Evolutionary conservation across 2,888 invertebrate genomes (phyloP).

Genomic region (Beris chalybata): DNA sequence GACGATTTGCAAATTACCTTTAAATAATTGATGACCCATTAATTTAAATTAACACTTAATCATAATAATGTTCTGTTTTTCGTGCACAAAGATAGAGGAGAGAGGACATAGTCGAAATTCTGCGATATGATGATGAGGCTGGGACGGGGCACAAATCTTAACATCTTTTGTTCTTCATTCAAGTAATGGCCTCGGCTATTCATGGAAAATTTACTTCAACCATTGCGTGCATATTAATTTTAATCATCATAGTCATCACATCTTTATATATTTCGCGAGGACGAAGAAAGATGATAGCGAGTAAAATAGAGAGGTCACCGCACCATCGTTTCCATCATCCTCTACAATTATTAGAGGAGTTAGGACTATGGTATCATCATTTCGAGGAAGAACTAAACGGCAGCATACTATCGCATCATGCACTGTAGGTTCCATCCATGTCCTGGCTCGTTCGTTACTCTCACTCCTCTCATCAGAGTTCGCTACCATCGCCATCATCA

Average conservation of each 20-base stretch:
- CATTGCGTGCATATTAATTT: constrained; percentile 28
- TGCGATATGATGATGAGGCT: too few species aligned
- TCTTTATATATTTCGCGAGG: neutral
- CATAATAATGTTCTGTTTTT: constrained; percentile 28
- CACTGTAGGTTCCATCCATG: neutral
- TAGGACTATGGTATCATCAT: too few species aligned
- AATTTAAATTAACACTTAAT: constrained; percentile 32
- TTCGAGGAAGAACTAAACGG: too few species aligned
- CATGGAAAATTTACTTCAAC: constrained; percentile 12
- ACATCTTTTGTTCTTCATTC: constrained; percentile 27
- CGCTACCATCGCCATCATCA: constrained; percentile 4
- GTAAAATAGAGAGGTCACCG: neutral
- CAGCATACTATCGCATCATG: neutral
- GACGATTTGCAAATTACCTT: constrained; percentile 30
- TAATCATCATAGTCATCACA: constrained; percentile 24
- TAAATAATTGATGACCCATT: constrained; percentile 30
- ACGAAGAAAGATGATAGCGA: constrained; percentile 2
- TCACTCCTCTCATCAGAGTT: neutral
- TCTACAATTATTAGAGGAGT: too few species aligned
- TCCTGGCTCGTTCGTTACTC: neutral
- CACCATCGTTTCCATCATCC: too few species aligned
- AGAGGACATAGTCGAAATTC: neutral
- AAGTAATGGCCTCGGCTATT: constrained; percentile 7
- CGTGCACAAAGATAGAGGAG: neutral
- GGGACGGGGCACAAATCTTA: too few species aligned